Base-by-base conservation (phyloP, 1,140 invertebrate species). In the Dendrolimus punctatus region DNA sequence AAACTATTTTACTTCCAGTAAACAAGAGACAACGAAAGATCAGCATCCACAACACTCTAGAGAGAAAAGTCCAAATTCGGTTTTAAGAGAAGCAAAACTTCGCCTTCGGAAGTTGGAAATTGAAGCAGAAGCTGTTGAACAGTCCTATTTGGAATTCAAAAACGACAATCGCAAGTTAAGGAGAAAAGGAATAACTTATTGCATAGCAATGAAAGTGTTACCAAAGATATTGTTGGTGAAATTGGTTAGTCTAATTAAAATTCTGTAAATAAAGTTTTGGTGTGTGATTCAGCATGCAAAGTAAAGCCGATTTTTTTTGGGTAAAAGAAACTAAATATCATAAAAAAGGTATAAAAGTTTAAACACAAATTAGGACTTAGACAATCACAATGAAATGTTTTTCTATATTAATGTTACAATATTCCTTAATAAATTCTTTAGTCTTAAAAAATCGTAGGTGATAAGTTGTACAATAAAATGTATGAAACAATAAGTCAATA, bases 91-190 rank as follows among this genome's bases (percentile, higher is more conserved):
- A 51, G 81, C 80, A 0, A 81, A 81, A 58, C 53, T 66, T 37
- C 69, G 81, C 0, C 66, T 85, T 1, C 60, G 69, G 37, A 83
- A 83, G 57, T 46, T 85, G 55, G 78, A 85, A 51, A 80, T 82
- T 8, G 80, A 85, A 52, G 82, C 82, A 1, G 78, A 78, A 45
- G 82, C 80, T 0, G 79, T 83, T 1, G 73, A 83, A 51, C 66
- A 63, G 40, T 81, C 78, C 0, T 85, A 85, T 53, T 40, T 70
- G 23, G 65, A 78, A 58, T 85, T 74, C 44, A 66, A 71, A 63
- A 60, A 43, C 57, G 61, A 47, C 68, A 73, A 39, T 48, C 51
- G 2, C 53, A 66, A 40, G 6, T 67, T 6, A 64, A 48, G 8
- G 55, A 60, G n/a, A 62, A 68, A 36, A 51, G 51, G 6, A 47